Percentiles rank a stretch among this genome's conserved stretches.
Conservation (phyloP, 2,113 vertebrate genomes). For the Alouatta palliata region DNA sequence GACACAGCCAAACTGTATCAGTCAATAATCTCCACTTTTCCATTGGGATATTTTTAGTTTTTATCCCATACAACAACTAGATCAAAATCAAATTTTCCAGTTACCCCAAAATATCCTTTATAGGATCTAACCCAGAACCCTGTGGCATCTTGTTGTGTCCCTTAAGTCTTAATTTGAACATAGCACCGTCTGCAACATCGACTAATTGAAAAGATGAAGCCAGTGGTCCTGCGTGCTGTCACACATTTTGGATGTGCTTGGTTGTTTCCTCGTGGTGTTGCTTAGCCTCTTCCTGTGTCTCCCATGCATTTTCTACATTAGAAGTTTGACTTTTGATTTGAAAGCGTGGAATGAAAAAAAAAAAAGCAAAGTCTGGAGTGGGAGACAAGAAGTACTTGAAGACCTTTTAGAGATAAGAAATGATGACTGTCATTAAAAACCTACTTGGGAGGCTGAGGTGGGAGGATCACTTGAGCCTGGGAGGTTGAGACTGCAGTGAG, state of each 20-base stretch:
- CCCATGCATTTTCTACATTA: not conserved
- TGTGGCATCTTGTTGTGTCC: not conserved
- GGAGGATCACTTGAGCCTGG: no score
- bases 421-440: not conserved
- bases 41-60: not conserved
- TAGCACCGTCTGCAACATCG: not conserved
- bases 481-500: no score
- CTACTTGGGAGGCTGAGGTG: no score
- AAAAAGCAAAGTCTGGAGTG: not conserved
- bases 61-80: not conserved
- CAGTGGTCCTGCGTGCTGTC: not conserved
- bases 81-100: conserved; percentile 12
- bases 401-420: not conserved
- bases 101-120: not conserved
- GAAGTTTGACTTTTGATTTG: conserved; percentile 21
- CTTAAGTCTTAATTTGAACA: not conserved
- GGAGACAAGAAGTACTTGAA: not conserved
- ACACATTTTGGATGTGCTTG: not conserved
- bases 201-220: not conserved
- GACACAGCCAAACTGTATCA: not conserved
- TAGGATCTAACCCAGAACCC: not conserved
- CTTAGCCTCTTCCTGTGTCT: not conserved
- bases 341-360: not conserved
- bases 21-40: not conserved
- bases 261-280: not conserved